A percentile compares a stretch with the other conserved stretches of the same genome.
phyloP scores from a whole-genome alignment of 2,888 invertebrate species.

The Leucophora obtusa region DNA sequence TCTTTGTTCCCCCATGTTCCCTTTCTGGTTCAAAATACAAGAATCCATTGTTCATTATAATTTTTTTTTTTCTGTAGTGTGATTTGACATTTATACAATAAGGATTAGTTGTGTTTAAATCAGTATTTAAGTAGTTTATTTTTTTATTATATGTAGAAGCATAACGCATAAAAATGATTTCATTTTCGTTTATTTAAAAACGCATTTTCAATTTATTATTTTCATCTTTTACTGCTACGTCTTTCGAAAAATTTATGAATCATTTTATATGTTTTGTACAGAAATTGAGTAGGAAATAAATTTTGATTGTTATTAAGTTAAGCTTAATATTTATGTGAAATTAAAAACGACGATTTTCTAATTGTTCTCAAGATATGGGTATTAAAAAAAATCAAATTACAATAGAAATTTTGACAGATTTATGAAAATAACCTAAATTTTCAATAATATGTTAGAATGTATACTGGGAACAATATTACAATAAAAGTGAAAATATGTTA shows the following conservation, averaged over 20 bases:
- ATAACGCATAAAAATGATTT: conserved; percentile 39
- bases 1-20: neutral
- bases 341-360: conserved; percentile 26
- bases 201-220: neutral
- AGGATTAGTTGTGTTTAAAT: conserved; percentile 60
- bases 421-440: conserved; percentile 38
- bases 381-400: conserved; percentile 8
- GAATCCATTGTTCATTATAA: conserved; percentile 14
- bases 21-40: neutral
- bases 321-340: conserved; percentile 56
- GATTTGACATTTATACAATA: conserved; percentile 55
- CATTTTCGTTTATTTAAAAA: conserved; percentile 30
- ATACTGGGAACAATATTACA: neutral
- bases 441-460: neutral
- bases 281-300: conserved; percentile 46
- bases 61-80: conserved; percentile 21
- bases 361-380: conserved; percentile 22
- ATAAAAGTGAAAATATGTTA: too few relatives aligned
- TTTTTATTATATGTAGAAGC: conserved; percentile 10
- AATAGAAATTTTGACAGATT: conserved; percentile 42
- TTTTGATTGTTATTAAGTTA: conserved; percentile 56
- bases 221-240: neutral
- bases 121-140: conserved; percentile 36
- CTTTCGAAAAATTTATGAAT: conserved; percentile 48
- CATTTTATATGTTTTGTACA: conserved; percentile 23